Conservation (phyloP, 2,888 invertebrate genomes). For the Leucozona laternaria region DNA sequence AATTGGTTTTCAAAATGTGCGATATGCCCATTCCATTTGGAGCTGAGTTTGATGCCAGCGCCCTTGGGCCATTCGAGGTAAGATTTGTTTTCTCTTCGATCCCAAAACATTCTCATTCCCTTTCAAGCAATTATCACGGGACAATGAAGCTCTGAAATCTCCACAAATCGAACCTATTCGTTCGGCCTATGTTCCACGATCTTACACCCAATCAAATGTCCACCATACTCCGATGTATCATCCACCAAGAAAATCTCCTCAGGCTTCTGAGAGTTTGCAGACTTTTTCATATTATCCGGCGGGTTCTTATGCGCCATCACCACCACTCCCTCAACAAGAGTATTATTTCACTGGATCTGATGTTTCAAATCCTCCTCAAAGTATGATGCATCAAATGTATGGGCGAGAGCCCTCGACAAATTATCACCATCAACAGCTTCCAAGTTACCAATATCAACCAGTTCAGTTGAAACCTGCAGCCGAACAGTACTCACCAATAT, state of each 20-base stretch:
- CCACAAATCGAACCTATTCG: constrained; percentile 8
- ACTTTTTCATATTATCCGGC: background rate
- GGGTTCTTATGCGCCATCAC: background rate
- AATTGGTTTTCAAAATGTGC: constrained; percentile 36
- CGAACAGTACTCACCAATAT: background rate
- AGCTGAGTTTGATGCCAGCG: constrained; percentile 79
- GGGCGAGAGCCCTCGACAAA: background rate
- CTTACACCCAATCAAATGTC: background rate
- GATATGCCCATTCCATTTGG: constrained; percentile 65
- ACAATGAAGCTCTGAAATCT: background rate
- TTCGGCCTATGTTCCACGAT: background rate
- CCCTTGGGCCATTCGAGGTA: constrained; percentile 81
- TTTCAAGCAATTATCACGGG: constrained; percentile 71
- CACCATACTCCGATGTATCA: background rate
- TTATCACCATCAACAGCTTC: background rate
- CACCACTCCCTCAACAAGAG: background rate
- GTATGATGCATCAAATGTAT: background rate
- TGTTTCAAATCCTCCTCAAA: background rate
- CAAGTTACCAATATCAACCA: constrained; percentile 6
- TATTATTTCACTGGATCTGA: background rate
- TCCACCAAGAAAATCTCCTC: background rate
- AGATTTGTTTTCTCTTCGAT: constrained; percentile 53
- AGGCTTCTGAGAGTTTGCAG: background rate
- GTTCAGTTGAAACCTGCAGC: background rate
- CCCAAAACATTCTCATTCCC: background rate